Percentiles rank a stretch among this genome's conserved stretches.
These are phyloP conservation scores for Aricia artaxerxes DNA, from an alignment of 2,888 invertebrate genomes.

Conservation along the genomic window DNA sequence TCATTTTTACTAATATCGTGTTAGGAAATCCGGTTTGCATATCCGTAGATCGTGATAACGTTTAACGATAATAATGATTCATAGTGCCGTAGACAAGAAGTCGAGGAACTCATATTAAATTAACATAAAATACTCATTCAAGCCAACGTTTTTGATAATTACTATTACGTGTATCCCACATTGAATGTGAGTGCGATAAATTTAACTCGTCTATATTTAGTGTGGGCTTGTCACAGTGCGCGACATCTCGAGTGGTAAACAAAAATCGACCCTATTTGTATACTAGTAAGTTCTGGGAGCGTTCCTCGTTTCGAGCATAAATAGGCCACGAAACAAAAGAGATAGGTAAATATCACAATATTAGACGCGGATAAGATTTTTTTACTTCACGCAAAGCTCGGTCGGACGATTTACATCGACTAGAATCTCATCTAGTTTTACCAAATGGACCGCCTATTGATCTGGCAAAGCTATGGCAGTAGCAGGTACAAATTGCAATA, in stretches of 20 bases:
- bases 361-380: constrained; percentile 1
- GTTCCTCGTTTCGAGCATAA: constrained; percentile 35
- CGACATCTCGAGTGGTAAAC: constrained; percentile 56
- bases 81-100: not conserved
- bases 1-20: not conserved
- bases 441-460: not conserved
- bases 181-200: constrained; percentile 63
- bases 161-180: constrained; percentile 45
- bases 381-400: not conserved
- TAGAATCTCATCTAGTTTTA: not conserved
- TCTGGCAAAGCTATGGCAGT: not conserved
- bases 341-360: constrained; percentile 20
- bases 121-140: constrained; percentile 34
- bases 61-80: not conserved
- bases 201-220: constrained; percentile 67
- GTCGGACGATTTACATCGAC: not conserved
- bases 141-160: constrained; percentile 38
- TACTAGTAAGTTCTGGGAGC: constrained; percentile 25
- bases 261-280: constrained; percentile 41
- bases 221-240: constrained; percentile 65
- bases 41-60: not conserved
- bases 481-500: not conserved
- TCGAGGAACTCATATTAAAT: constrained; percentile 24
- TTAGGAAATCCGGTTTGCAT: not conserved
- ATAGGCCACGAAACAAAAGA: constrained; percentile 39